phyloP scores from a whole-genome alignment of 1,140 invertebrate species.

The Scaptomyza graminum region DNA sequence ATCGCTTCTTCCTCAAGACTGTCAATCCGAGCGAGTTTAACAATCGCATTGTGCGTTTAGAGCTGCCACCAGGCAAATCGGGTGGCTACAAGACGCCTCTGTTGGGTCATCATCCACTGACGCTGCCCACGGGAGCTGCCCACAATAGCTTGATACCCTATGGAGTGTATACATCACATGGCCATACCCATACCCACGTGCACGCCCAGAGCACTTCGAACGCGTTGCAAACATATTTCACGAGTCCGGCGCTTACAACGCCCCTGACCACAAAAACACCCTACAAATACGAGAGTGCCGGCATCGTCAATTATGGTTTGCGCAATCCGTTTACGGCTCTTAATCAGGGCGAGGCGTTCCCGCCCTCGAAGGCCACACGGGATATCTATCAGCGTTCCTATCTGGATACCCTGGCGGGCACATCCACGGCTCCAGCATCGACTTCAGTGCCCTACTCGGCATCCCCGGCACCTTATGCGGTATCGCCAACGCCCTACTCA shows the following conservation, averaged over 20 bases:
- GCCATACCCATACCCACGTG: constrained; percentile 25
- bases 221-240: constrained; percentile 65
- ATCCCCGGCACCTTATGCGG: not conserved
- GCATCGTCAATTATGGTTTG: constrained; percentile 57
- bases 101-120: constrained; percentile 23
- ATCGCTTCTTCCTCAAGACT: constrained; percentile 89
- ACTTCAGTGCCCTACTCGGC: constrained; percentile 2
- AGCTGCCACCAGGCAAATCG: constrained; percentile 43
- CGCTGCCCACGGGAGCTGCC: constrained; percentile 37
- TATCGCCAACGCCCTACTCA: constrained; percentile 36
- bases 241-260: constrained; percentile 57
- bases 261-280: constrained; percentile 64
- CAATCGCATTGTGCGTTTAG: constrained; percentile 86
- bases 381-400: constrained; percentile 67
- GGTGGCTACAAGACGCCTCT: constrained; percentile 20
- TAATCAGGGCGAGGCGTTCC: constrained; percentile 78
- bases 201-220: constrained; percentile 39
- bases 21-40: constrained; percentile 86
- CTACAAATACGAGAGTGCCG: constrained; percentile 65
- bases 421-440: constrained; percentile 26
- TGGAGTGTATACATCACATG: constrained; percentile 46
- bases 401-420: constrained; percentile 62
- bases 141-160: constrained; percentile 64
- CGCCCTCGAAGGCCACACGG: constrained; percentile 67
- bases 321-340: constrained; percentile 77